Conservation (phyloP, 1,140 invertebrate species). For the Heliconius nattereri region DNA sequence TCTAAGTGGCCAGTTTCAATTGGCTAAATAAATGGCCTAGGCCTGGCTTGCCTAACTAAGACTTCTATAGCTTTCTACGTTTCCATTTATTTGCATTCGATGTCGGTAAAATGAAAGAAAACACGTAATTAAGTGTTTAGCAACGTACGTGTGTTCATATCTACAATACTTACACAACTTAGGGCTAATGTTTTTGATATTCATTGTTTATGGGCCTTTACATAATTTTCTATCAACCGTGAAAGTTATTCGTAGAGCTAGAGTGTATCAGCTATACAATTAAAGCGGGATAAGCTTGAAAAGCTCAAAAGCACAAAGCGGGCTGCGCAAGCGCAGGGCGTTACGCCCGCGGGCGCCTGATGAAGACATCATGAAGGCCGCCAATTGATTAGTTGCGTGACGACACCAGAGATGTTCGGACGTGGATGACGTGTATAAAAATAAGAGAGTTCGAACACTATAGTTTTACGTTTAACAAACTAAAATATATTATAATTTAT, state of each 20-base stretch:
- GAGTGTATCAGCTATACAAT: slow-evolving; percentile 23
- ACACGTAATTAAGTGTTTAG: background rate
- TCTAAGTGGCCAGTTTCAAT: slow-evolving; percentile 77
- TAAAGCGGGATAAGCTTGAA: slow-evolving; percentile 36
- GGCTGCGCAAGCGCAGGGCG: slow-evolving; percentile 68
- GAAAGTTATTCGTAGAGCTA: background rate
- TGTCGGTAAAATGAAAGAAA: background rate
- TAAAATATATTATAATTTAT: too few species aligned
- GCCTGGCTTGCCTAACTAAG: slow-evolving; percentile 32
- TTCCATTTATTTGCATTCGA: background rate
- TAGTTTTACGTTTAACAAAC: background rate
- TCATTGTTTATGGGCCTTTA: background rate
- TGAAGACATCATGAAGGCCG: slow-evolving; percentile 74
- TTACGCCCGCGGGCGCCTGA: slow-evolving; percentile 69
- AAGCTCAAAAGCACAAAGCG: slow-evolving; percentile 35
- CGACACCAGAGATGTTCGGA: slow-evolving; percentile 53
- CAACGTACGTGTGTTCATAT: background rate
- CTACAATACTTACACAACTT: background rate
- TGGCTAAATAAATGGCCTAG: slow-evolving; percentile 74
- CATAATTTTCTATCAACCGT: slow-evolving; percentile 9
- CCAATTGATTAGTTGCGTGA: slow-evolving; percentile 78
- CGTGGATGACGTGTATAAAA: slow-evolving; percentile 60
- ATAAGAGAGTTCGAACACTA: slow-evolving; percentile 46
- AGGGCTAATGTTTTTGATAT: background rate
- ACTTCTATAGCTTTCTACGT: slow-evolving; percentile 20